A percentile compares a stretch with the other conserved stretches of the same genome.
Conservation (phyloP, 2,888 invertebrate species). For the Celastrina argiolus region DNA sequence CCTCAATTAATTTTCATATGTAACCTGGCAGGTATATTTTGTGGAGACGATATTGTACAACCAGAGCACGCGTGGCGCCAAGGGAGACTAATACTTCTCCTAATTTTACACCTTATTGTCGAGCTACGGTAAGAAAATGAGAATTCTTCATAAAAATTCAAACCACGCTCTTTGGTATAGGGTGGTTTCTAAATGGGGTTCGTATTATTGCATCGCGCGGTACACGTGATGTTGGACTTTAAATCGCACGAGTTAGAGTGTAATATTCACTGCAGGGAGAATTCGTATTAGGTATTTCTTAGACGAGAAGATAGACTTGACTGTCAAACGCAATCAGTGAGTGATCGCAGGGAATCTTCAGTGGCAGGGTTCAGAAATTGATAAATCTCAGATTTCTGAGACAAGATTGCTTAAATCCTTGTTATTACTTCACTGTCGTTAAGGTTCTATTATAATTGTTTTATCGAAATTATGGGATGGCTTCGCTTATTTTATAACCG, state of each 20-base stretch:
- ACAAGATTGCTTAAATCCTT: not conserved
- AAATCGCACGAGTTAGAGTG: not conserved
- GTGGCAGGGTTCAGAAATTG: constrained; percentile 3
- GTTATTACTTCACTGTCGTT: not conserved
- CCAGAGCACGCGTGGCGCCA: constrained; percentile 58
- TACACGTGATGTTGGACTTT: constrained; percentile 27
- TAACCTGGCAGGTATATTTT: constrained; percentile 17
- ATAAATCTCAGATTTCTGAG: constrained; percentile 18
- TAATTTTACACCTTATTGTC: constrained; percentile 76
- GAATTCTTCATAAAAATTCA: constrained; percentile 59
- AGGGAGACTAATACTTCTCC: constrained; percentile 72
- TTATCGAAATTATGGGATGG: not conserved
- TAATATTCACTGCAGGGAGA: not conserved
- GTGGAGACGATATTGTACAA: constrained; percentile 48
- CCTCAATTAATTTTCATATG: not conserved
- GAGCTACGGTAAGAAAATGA: constrained; percentile 62
- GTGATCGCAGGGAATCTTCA: not conserved
- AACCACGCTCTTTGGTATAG: constrained; percentile 41
- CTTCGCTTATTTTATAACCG: no score
- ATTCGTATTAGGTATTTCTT: constrained; percentile 18
- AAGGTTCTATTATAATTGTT: not conserved
- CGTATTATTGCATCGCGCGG: constrained; percentile 31
- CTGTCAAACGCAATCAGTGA: constrained; percentile 22
- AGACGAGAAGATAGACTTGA: constrained; percentile 21
- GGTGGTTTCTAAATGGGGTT: constrained; percentile 31